These are phyloP conservation scores for Babylonia areolata DNA, from an alignment of 1,140 invertebrate genomes.

Conservation along the genomic window DNA sequence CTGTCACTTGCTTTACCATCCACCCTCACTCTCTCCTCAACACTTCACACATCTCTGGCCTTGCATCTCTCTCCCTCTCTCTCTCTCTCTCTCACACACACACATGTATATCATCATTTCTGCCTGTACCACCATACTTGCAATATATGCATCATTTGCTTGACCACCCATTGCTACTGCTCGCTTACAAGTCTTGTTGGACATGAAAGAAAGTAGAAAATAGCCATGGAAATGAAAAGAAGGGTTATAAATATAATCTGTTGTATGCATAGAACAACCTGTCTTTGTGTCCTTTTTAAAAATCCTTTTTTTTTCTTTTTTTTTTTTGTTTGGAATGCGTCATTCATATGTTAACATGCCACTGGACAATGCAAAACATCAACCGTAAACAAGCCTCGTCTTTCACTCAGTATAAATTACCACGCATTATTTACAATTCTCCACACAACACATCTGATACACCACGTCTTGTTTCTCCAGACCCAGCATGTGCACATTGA, in stretches of 20 bases:
- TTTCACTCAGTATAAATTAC: conserved; percentile 14
- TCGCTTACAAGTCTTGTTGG: conserved; percentile 8
- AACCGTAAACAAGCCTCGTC: not conserved
- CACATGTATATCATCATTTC: not conserved
- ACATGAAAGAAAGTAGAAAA: not conserved
- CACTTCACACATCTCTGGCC: too few relatives aligned
- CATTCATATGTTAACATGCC: not conserved
- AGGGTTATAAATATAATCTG: conserved; percentile 18
- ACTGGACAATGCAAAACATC: not conserved
- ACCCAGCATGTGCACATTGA: not conserved
- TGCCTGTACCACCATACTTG: not conserved
- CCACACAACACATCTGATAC: not conserved
- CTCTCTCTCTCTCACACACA: not conserved
- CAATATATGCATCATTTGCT: too few relatives aligned
- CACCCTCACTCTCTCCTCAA: not conserved
- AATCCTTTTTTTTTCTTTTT: too few relatives aligned
- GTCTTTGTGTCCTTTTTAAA: too few relatives aligned
- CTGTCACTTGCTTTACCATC: not conserved
- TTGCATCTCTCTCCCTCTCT: not conserved
- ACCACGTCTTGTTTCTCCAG: not conserved
- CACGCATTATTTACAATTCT: conserved; percentile 21
- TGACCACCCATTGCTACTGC: not conserved
- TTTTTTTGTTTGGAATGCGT: conserved; percentile 19
- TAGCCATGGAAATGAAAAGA: not conserved
- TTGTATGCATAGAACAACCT: conserved; percentile 28